Evolutionary conservation across 2,113 vertebrate species (phyloP), one percentile per base, ranked within the genome.

Genomic region (Riparia riparia): DNA sequence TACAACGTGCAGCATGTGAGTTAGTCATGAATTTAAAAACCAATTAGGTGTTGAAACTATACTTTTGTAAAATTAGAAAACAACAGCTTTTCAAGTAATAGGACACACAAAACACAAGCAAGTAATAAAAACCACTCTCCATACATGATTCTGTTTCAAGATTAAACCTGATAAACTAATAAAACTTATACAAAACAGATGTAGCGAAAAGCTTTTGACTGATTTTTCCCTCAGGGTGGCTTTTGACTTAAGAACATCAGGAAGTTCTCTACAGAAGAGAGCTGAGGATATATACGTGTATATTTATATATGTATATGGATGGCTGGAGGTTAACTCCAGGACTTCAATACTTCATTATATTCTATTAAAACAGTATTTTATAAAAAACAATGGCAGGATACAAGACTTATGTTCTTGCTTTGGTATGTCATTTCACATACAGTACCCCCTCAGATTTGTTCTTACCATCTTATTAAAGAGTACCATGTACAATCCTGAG

Each of bases 201-300:
- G 1, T 14, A 92, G 14, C 15, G n/a, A 68, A 83, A 72, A 72
- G 9, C 22, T 72, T 87, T 66, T 47, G 16, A 45, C 5, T 31
- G 14, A 12, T 37, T 79, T 82, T 41, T 51, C 24, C 25, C 42
- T 86, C 39, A 42, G 32, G 8, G 20, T 31, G 12, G 19, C 8
- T 82, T 69, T 64, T 50, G 7, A 42, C 24, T 90, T 17, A 65
- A 70, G 28, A 14, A 39, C 29, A 71, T 9, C 3, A 54, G 31
- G 26, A 22, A 25, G 29, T n/a, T 51, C 56, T 44, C 50, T 49
- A n/a, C 7, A 89, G 14, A 76, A 77, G 10, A 34, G 0, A 69
- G 6, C 2, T 56, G 5, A 3, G 15, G 15, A 51, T 32, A 13
- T 7, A 47, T n/a, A 14, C 0, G 4, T 5, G 3, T 1, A 2